Conservation (phyloP, 1,140 invertebrate genomes). For the Heliconius melpomene region DNA sequence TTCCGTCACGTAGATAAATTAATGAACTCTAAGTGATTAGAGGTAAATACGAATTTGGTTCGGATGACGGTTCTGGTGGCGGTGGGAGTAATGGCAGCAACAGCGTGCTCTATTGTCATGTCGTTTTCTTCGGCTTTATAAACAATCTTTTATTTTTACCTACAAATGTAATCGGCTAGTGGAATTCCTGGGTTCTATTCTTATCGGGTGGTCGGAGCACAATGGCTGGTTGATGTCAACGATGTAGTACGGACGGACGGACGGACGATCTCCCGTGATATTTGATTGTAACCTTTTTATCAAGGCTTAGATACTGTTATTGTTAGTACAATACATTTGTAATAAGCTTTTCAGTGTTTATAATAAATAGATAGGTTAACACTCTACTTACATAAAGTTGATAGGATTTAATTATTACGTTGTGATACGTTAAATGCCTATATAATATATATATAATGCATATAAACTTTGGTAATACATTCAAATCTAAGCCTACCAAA, state of each 20-base stretch:
- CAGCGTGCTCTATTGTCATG: conserved; percentile 75
- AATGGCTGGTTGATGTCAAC: conserved; percentile 75
- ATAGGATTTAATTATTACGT: too few relatives aligned
- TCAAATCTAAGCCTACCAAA: too few relatives aligned
- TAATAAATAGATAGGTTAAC: not conserved
- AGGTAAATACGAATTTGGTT: conserved; percentile 71
- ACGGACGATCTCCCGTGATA: conserved; percentile 55
- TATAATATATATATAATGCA: too few relatives aligned
- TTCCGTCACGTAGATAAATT: conserved; percentile 67
- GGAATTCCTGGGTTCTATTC: conserved; percentile 75
- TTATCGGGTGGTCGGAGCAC: conserved; percentile 77
- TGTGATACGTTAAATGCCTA: too few relatives aligned
- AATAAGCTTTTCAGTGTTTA: conserved; percentile 13
- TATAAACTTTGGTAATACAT: too few relatives aligned
- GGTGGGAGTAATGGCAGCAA: conserved; percentile 50
- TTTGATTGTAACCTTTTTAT: conserved; percentile 57
- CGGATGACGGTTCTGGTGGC: conserved; percentile 35
- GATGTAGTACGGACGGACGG: conserved; percentile 47
- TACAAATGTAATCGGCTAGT: conserved; percentile 75
- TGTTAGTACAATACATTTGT: conserved; percentile 15
- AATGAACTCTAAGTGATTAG: conserved; percentile 74
- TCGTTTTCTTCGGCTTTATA: conserved; percentile 76
- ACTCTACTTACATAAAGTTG: too few relatives aligned
- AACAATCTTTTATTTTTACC: conserved; percentile 80
- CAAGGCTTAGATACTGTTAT: conserved; percentile 25